Evolutionary conservation across 2,113 vertebrate genomes (phyloP), one percentile per base, ranked within the genome.

Genomic region (Meles meles): DNA sequence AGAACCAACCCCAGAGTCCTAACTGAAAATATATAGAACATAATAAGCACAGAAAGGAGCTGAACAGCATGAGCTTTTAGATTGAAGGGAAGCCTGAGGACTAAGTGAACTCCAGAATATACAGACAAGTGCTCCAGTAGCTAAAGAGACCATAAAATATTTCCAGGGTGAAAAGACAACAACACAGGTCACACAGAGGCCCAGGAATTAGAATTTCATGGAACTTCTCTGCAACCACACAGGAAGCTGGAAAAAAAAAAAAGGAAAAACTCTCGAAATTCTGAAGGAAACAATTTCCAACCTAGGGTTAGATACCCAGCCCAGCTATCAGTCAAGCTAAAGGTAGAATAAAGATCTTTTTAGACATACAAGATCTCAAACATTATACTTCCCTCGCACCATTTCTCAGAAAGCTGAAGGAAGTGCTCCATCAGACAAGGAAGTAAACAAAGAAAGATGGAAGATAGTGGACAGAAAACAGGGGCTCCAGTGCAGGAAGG

Each of bases 231-330:
- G 29, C 9, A 93, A 49, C 59, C 65, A 93, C 37, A 55, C 7
- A 90, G 90, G 34, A 91, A 93, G 4, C 29, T 77, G n/a, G n/a
- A 27, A 29, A 96, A 85, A 65, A 92, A 23, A 96, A 92, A 93
- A 15, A 8, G 2, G 21, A 25, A 6, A n/a, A 67, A 49, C 8
- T 25, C 23, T 93, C 25, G 44, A 84, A 97, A 95, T 83, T 93
- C 44, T 57, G 4, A 89, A 88, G 84, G 44, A 67, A 88, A 87
- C 57, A 83, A 61, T n/a, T 47, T 76, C 39, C 77, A 74, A 42
- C 31, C 52, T 34, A 85, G 44, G 88, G 85, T 81, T 86, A 88
- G 49, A 97, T 92, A 96, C 95, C 92, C 79, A 96, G 92, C 89
- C 79, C 94, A 93, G 88, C 59, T 96, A 95, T 83, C 95, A 71